phyloP scores from a whole-genome alignment of 1,140 invertebrate genomes.

The Anastatus disparis region DNA sequence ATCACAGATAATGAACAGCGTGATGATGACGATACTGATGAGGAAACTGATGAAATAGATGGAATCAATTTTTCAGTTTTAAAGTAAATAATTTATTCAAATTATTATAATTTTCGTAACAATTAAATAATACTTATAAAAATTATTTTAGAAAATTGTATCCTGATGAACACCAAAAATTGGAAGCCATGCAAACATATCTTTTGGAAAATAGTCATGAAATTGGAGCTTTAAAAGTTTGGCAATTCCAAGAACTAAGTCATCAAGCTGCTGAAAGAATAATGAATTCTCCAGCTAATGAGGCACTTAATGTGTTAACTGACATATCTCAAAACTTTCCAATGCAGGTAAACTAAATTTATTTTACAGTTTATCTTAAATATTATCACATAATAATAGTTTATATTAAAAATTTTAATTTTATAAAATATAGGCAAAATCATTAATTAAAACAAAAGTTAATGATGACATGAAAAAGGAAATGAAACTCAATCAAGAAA shows the following conservation, averaged over 20 bases:
- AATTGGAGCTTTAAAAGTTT: conserved; percentile 94
- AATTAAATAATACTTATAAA: conserved; percentile 21
- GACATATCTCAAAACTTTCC: conserved; percentile 98
- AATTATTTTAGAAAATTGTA: conserved; percentile 72
- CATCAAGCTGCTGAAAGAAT: conserved; percentile 89
- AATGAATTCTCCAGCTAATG: conserved; percentile 77
- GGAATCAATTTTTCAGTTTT: conserved; percentile 89
- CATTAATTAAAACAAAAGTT: conserved; percentile 81
- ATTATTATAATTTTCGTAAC: background rate
- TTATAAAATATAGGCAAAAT: conserved; percentile 82
- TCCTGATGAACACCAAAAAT: conserved; percentile 76
- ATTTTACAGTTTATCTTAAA: conserved; percentile 16
- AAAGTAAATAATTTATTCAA: conserved; percentile 70
- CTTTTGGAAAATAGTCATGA: conserved; percentile 89
- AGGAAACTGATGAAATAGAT: conserved; percentile 79
- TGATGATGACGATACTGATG: conserved; percentile 66
- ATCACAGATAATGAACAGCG: conserved; percentile 72
- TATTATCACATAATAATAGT: no score
- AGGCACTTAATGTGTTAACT: conserved; percentile 84
- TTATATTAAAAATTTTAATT: no score
- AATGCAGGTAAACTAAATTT: conserved; percentile 74
- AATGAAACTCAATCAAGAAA: conserved; percentile 83
- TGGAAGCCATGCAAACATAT: conserved; percentile 81
- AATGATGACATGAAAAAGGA: conserved; percentile 78
- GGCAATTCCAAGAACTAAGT: conserved; percentile 97